Conservation (phyloP, 2,797 vertebrate species). For the Neosilurus hyrtlii region DNA sequence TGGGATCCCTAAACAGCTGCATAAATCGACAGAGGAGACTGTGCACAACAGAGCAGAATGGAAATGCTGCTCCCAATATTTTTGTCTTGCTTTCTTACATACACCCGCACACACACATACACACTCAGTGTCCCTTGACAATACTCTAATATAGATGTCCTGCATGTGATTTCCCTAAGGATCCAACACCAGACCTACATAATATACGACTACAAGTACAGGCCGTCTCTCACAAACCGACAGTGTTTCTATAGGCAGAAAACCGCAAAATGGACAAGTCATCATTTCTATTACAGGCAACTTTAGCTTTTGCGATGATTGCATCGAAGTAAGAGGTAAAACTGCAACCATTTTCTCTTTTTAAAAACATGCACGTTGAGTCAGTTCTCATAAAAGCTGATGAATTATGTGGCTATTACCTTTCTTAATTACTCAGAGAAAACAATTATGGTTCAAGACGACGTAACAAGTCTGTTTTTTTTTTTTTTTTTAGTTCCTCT, state of each 20-base stretch:
- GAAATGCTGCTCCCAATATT: slow-evolving; percentile 44
- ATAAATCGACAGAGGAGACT: slow-evolving; percentile 29
- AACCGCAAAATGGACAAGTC: slow-evolving; percentile 23
- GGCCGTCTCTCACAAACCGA: slow-evolving; percentile 1
- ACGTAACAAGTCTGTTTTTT: slow-evolving; percentile 33
- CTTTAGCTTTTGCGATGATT: slow-evolving; percentile 34
- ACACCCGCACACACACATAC: slow-evolving; percentile 11
- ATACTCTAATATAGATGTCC: slow-evolving; percentile 50
- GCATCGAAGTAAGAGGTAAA: slow-evolving; percentile 16
- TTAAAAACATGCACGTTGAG: slow-evolving; percentile 18
- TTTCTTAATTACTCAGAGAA: slow-evolving; percentile 42
- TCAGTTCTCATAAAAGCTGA: slow-evolving; percentile 28
- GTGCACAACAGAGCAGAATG: slow-evolving; percentile 33
- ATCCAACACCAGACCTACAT: slow-evolving; percentile 40
- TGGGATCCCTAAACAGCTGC: slow-evolving; percentile 17
- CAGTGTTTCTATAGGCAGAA: slow-evolving; percentile 7
- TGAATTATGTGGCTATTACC: slow-evolving; percentile 36
- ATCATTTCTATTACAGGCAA: slow-evolving; percentile 43
- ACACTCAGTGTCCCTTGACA: slow-evolving; percentile 39
- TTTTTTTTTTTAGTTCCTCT: slow-evolving; percentile 41
- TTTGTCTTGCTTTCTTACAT: slow-evolving; percentile 28
- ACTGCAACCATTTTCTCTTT: background rate
- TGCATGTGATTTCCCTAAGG: slow-evolving; percentile 51
- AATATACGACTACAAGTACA: slow-evolving; percentile 39
- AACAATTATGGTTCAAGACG: slow-evolving; percentile 38